Evolutionary conservation across 2,888 invertebrate genomes (phyloP), one percentile per base, ranked within the genome.

Genomic region (Pandemis heparana): DNA sequence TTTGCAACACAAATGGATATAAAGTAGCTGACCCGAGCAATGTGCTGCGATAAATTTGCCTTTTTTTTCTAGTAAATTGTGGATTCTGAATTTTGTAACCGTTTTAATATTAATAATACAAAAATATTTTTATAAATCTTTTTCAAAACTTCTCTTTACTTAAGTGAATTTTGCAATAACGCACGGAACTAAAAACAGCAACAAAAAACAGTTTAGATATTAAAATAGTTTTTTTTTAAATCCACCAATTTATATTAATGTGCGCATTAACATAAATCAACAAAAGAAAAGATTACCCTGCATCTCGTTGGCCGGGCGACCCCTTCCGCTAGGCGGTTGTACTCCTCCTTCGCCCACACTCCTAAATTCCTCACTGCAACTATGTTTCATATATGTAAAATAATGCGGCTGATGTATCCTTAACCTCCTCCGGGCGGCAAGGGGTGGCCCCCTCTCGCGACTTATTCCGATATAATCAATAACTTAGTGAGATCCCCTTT

Each of bases 391-490:
- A 89, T 94, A 94, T 94, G 94, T 94, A 94, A 94, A 94, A 93
- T 94, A 94, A 94, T 94, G 93, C 92, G 89, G 88, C 91, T 91
- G 91, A 92, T 91, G 92, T 90, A 92, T 92, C 87, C 85, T 89
- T 83, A 86, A 87, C 91, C 89, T 87, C 89, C 85, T 82, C 68
- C 76, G 79, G 82, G 85, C 85, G 81, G 84, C 83, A 75, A 23
- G 23, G 82, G 79, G 77, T 76, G 77, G 77, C 85, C 87, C 89
- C 88, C 82, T 32, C 86, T 83, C 86, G 88, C 91, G 93, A 92
- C 94, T 94, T 94, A 94, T 94, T 94, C 91, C 94, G 90, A 94
- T 94, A 94, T 94, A 94, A 94, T 94, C 94, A 94, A 94, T 94
- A 94, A 94, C 94, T 94, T 93, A 94, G 92, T 90, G 88, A 92